Percentiles rank a stretch among this genome's conserved stretches.
Conservation (phyloP, 1,140 invertebrate species). For the Chrysopa pallens region DNA sequence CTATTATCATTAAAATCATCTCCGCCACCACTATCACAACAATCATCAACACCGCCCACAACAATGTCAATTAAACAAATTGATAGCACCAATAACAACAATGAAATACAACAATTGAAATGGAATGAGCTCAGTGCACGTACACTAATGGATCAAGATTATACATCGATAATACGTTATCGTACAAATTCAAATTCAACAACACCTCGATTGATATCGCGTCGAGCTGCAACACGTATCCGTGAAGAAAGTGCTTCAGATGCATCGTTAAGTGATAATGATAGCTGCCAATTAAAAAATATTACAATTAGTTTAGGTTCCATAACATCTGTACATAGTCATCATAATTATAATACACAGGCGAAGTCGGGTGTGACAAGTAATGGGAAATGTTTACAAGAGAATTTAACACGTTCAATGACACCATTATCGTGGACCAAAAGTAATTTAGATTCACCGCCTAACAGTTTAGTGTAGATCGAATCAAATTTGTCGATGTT, state of each 20-base stretch:
- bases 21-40: not conserved
- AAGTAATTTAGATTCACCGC: no score
- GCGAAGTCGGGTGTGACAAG: not conserved
- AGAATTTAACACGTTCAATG: no score
- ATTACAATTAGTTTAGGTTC: constrained; percentile 4
- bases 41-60: not conserved
- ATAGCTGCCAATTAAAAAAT: constrained; percentile 2
- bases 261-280: constrained; percentile 11
- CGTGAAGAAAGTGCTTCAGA: constrained; percentile 13
- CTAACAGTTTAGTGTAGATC: no score
- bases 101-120: not conserved
- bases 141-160: not conserved
- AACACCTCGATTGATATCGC: constrained; percentile 6
- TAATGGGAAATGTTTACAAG: not conserved
- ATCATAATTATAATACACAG: not conserved
- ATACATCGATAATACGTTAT: not conserved
- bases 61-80: not conserved
- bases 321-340: not conserved
- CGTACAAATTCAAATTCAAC: constrained; percentile 3
- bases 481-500: no score
- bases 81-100: not conserved
- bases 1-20: not conserved
- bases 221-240: constrained; percentile 6
- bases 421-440: no score
- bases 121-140: not conserved